These are phyloP conservation scores for Pteronotus mesoamericanus DNA, from an alignment of 2,797 vertebrate genomes.

Conservation along the genomic window DNA sequence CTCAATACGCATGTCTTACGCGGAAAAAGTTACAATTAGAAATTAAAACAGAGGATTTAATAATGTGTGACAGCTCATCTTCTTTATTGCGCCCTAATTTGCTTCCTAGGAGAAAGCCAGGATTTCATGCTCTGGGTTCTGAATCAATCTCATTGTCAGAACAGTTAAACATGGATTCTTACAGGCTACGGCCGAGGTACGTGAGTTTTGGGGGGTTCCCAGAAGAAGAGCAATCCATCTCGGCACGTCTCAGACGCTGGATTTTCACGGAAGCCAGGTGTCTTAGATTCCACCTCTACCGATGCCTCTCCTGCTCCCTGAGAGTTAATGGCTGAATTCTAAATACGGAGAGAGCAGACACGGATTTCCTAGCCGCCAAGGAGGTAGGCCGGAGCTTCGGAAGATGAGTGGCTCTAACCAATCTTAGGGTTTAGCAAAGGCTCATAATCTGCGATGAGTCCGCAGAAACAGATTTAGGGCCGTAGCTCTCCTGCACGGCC, in stretches of 20 bases:
- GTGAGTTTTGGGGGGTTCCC: too few species aligned
- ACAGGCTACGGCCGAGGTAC: fast-evolving
- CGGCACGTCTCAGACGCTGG: not conserved
- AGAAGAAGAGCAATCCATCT: not conserved
- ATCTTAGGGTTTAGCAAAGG: not conserved
- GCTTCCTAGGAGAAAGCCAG: not conserved
- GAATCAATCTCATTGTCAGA: not conserved
- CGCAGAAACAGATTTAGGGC: not conserved
- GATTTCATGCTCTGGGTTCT: not conserved
- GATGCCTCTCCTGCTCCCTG: not conserved
- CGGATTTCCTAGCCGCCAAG: not conserved
- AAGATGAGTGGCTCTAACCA: not conserved
- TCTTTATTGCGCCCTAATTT: not conserved
- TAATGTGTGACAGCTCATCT: not conserved
- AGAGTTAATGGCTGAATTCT: not conserved
- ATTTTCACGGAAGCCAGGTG: not conserved
- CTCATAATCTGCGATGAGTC: not conserved
- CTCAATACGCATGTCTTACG: not conserved
- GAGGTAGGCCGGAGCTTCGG: not conserved
- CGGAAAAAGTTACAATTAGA: not conserved
- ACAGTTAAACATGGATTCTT: not conserved
- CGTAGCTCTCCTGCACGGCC: not conserved
- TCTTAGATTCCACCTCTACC: not conserved
- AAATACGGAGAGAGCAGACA: not conserved
- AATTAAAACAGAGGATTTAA: not conserved